A percentile compares a stretch with the other conserved stretches of the same genome.
Evolutionary conservation across 2,113 vertebrate species (phyloP).

Genomic region (Martes martes): DNA sequence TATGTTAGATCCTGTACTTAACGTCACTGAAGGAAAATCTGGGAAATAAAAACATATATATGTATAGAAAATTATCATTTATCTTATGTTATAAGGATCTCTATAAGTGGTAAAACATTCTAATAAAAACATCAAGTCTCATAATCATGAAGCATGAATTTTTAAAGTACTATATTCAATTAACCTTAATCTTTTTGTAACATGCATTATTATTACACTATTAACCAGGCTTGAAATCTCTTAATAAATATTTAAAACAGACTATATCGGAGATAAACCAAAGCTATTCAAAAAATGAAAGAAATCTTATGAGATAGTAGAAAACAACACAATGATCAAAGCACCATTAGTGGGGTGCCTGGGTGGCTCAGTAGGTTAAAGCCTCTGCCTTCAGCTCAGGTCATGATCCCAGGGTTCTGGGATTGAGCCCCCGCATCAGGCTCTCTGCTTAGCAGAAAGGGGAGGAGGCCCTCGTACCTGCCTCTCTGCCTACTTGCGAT

Average conservation of each 20-base stretch:
- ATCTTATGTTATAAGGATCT: background rate
- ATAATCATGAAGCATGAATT: background rate
- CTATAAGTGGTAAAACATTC: background rate
- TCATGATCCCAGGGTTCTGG: too few species aligned
- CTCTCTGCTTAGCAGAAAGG: too few species aligned
- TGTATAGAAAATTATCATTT: background rate
- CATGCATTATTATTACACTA: background rate
- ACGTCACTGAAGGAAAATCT: background rate
- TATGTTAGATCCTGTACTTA: background rate
- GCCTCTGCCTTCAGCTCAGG: too few species aligned
- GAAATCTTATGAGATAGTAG: background rate
- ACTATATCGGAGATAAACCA: background rate
- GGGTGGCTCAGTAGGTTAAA: too few species aligned
- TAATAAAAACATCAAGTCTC: background rate
- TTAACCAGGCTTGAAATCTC: background rate
- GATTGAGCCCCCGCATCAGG: too few species aligned
- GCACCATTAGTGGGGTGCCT: too few species aligned
- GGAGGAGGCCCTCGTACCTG: too few species aligned
- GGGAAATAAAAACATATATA: background rate
- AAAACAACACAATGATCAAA: background rate
- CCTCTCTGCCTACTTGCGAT: too few species aligned
- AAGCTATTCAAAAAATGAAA: background rate
- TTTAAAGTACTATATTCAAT: background rate
- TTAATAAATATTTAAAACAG: background rate
- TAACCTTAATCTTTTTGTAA: background rate